These are phyloP conservation scores for Leptinotarsa undecemlineata DNA, from an alignment of 1,140 invertebrate genomes.

Conservation along the genomic window DNA sequence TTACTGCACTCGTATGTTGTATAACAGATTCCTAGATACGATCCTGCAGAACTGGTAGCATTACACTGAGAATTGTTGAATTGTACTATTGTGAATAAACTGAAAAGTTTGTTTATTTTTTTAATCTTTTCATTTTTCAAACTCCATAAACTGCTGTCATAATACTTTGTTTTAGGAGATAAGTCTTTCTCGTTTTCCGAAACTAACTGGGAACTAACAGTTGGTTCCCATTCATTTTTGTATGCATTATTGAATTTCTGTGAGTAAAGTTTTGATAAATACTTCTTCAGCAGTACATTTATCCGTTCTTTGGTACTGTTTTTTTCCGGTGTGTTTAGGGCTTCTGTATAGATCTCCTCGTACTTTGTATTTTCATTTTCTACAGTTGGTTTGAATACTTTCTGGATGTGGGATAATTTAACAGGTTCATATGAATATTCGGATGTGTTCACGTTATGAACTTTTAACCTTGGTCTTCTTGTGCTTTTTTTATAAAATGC, in stretches of 20 bases:
- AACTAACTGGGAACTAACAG: neutral
- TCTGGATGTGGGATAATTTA: conserved; percentile 31
- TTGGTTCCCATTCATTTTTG: conserved; percentile 4
- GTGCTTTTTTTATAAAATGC: neutral
- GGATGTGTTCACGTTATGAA: neutral
- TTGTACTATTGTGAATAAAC: conserved; percentile 73
- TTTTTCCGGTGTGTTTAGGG: neutral
- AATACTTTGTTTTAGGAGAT: conserved; percentile 33
- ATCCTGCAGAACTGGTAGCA: conserved; percentile 55
- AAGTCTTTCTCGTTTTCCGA: neutral
- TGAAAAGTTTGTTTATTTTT: conserved; percentile 61
- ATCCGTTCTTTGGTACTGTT: conserved; percentile 31
- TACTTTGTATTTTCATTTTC: conserved; percentile 19
- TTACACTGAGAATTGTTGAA: conserved; percentile 69
- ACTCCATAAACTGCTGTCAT: conserved; percentile 33
- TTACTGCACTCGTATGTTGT: conserved; percentile 67
- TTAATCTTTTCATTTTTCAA: conserved; percentile 47
- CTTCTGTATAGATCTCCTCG: conserved; percentile 20
- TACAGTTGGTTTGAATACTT: conserved; percentile 29
- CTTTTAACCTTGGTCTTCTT: neutral
- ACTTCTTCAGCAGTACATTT: conserved; percentile 42
- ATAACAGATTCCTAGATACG: conserved; percentile 69
- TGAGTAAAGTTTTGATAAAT: conserved; percentile 40
- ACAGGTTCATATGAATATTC: conserved; percentile 23
- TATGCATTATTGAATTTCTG: conserved; percentile 31